Conservation (phyloP, 1,140 invertebrate species). For the Aphaenogaster ashmeadi region DNA sequence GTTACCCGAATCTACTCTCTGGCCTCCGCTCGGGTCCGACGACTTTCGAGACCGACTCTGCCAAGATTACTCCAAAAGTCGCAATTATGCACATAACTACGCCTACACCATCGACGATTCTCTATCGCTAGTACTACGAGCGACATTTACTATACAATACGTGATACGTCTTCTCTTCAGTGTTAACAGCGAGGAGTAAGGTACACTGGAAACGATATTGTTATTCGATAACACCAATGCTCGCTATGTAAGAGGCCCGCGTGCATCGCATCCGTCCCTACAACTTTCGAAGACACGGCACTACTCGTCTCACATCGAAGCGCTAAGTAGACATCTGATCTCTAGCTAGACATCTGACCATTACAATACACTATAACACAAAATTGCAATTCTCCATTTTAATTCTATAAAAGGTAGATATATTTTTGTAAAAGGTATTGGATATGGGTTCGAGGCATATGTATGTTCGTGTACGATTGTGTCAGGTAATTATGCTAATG, state of each 20-base stretch:
- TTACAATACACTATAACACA: background rate
- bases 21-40: background rate
- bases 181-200: conserved; percentile 58
- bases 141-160: conserved; percentile 72
- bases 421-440: background rate
- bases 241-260: conserved; percentile 45
- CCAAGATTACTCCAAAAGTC: conserved; percentile 12
- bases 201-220: conserved; percentile 59
- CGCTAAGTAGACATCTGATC: background rate
- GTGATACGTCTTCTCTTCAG: conserved; percentile 61
- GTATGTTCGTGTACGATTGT: background rate
- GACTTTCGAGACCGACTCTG: conserved; percentile 54
- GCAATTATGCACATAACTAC: conserved; percentile 68
- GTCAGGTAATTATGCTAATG: background rate
- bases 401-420: background rate
- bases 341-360: background rate
- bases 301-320: background rate
- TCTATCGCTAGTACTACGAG: conserved; percentile 64
- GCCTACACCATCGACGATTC: conserved; percentile 69
- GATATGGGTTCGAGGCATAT: conserved; percentile 19
- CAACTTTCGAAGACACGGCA: background rate
- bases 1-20: background rate
- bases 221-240: conserved; percentile 61
- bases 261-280: conserved; percentile 55
- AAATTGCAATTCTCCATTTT: background rate